Evolutionary conservation across 2,888 invertebrate species (phyloP).

Genomic region (Rhagium mordax): DNA sequence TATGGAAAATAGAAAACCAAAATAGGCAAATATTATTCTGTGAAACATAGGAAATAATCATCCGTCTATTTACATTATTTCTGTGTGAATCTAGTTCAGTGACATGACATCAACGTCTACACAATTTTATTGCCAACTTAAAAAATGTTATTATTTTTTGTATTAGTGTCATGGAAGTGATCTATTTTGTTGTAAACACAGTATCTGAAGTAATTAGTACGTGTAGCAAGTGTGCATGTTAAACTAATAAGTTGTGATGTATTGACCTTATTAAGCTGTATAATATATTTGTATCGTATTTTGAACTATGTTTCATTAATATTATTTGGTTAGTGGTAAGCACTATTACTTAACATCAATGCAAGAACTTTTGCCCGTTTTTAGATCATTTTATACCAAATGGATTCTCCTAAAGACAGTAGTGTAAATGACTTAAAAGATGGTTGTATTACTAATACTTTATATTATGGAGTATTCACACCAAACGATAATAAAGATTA

Average conservation of each 20-base stretch:
- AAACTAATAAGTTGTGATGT: slow-evolving; percentile 19
- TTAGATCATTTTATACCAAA: slow-evolving; percentile 12
- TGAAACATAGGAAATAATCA: too few relatives aligned
- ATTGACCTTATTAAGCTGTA: slow-evolving; percentile 20
- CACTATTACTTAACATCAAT: neutral
- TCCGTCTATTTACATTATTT: too few relatives aligned
- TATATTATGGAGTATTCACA: slow-evolving; percentile 66
- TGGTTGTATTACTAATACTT: slow-evolving; percentile 37
- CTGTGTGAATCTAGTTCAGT: too few relatives aligned
- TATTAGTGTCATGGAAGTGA: neutral
- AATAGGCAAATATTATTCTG: too few relatives aligned
- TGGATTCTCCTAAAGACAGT: slow-evolving; percentile 17
- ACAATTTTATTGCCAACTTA: neutral
- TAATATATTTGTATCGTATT: slow-evolving; percentile 9
- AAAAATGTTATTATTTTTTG: neutral
- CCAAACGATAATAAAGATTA: slow-evolving; percentile 60
- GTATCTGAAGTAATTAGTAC: slow-evolving; percentile 19
- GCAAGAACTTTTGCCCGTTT: neutral
- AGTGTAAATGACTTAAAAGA: slow-evolving; percentile 14
- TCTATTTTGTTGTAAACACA: slow-evolving; percentile 13
- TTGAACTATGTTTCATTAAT: slow-evolving; percentile 22
- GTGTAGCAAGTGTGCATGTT: slow-evolving; percentile 24
- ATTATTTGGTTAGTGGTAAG: slow-evolving; percentile 9
- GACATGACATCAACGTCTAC: neutral
- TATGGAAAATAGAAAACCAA: too few relatives aligned